phyloP scores from a whole-genome alignment of 2,113 vertebrate genomes.

The Caranx ignobilis region DNA sequence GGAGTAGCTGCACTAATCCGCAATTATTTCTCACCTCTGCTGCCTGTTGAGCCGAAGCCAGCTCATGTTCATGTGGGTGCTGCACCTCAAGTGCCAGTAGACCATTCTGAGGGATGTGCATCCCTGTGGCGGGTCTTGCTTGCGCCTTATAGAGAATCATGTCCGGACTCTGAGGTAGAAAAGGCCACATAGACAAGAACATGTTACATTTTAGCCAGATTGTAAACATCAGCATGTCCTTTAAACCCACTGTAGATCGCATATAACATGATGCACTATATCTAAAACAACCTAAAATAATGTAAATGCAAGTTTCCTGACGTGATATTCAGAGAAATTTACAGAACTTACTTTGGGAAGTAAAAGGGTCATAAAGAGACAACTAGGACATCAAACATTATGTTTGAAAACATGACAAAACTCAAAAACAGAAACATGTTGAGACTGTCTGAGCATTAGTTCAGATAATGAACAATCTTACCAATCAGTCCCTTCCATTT shows the following conservation, averaged over 20 bases:
- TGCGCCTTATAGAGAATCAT: slow-evolving; percentile 6
- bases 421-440: not conserved
- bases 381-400: slow-evolving; percentile 17
- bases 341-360: slow-evolving; percentile 31
- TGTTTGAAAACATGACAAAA: slow-evolving; percentile 1
- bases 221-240: slow-evolving; percentile 4
- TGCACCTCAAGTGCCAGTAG: not conserved
- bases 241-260: not conserved
- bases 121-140: slow-evolving; percentile 2
- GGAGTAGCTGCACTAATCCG: not conserved
- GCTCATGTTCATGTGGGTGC: not conserved
- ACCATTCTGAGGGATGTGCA: slow-evolving; percentile 9
- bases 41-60: not conserved
- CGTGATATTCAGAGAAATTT: not conserved
- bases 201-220: slow-evolving; percentile 1
- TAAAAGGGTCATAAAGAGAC: slow-evolving; percentile 7
- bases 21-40: slow-evolving; percentile 43
- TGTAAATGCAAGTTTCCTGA: not conserved
- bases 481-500: slow-evolving; percentile 89
- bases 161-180: slow-evolving; percentile 34
- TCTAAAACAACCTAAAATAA: not conserved
- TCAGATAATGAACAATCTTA: slow-evolving; percentile 84
- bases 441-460: slow-evolving; percentile 38
- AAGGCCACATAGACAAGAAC: slow-evolving; percentile 47
- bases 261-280: not conserved